phyloP scores from a whole-genome alignment of 2,888 invertebrate genomes.

The Trypoxylon attenuatum region DNA sequence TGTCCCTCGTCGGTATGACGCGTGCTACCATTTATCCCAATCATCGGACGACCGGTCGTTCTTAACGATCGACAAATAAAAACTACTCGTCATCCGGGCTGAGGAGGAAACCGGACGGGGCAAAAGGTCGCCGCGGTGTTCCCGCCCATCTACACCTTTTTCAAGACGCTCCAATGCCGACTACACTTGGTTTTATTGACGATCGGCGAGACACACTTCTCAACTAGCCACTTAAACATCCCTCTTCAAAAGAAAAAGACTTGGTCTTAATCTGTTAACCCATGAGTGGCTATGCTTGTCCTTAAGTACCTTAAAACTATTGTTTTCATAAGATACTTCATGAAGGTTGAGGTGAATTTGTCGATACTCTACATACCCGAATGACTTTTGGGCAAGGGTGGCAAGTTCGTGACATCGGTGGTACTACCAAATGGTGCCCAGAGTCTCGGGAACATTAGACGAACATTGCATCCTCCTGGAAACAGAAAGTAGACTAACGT shows the following conservation, averaged over 20 bases:
- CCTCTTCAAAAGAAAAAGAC: too few relatives aligned
- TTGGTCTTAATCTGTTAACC: too few relatives aligned
- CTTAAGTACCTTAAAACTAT: too few relatives aligned
- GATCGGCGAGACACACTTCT: slow-evolving; percentile 14
- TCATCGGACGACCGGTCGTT: slow-evolving; percentile 67
- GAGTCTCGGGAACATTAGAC: slow-evolving; percentile 71
- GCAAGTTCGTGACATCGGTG: slow-evolving; percentile 66
- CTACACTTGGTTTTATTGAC: slow-evolving; percentile 19
- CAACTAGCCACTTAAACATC: neutral
- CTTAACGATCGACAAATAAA: slow-evolving; percentile 71
- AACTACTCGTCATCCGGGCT: slow-evolving; percentile 67
- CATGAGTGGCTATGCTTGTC: too few relatives aligned
- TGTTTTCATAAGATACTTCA: too few relatives aligned
- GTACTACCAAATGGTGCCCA: slow-evolving; percentile 70
- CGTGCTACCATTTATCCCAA: slow-evolving; percentile 74
- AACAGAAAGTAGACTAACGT: slow-evolving; percentile 26
- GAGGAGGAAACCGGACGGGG: slow-evolving; percentile 60
- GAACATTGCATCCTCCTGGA: slow-evolving; percentile 71
- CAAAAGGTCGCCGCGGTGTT: slow-evolving; percentile 41
- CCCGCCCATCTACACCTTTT: slow-evolving; percentile 40
- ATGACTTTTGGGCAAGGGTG: slow-evolving; percentile 68
- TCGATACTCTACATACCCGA: slow-evolving; percentile 60
- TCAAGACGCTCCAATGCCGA: neutral
- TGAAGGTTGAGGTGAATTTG: neutral
- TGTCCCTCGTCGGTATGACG: slow-evolving; percentile 66